Conservation (phyloP, 2,888 invertebrate species). For the Strigamia transsilvanica region DNA sequence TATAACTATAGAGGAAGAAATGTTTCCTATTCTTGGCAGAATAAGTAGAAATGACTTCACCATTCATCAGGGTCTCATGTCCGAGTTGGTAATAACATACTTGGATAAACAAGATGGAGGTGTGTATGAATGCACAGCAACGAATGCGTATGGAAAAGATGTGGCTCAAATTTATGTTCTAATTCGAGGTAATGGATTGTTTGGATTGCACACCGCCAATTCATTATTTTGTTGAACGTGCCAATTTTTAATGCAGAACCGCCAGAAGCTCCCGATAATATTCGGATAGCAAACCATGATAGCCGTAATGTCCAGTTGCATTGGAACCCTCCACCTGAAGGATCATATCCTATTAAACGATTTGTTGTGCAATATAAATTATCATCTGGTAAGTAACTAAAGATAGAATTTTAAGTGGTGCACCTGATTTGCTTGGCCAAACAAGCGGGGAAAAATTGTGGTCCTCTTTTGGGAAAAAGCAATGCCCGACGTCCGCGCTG, state of each 20-base stretch:
- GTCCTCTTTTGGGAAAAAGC: too few species aligned
- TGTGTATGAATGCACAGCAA: conserved; percentile 33
- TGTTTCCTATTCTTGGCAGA: conserved; percentile 35
- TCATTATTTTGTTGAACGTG: neutral
- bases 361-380: conserved; percentile 56
- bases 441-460: too few species aligned
- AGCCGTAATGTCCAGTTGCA: conserved; percentile 53
- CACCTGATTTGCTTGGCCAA: too few species aligned
- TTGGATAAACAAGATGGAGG: conserved; percentile 34
- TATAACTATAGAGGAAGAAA: conserved; percentile 14
- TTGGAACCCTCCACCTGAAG: conserved; percentile 54
- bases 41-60: conserved; percentile 49
- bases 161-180: conserved; percentile 4
- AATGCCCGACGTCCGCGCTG: too few species aligned
- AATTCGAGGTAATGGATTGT: conserved; percentile 31
- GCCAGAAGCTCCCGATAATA: conserved; percentile 55
- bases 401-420: too few species aligned
- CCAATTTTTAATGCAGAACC: conserved; percentile 52
- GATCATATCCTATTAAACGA: conserved; percentile 51
- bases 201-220: neutral
- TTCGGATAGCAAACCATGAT: conserved; percentile 55
- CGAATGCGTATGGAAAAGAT: conserved; percentile 48
- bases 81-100: conserved; percentile 49
- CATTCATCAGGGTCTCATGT: conserved; percentile 39
- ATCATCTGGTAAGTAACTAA: conserved; percentile 55